Evolutionary conservation across 30 jellyfish, hydroid and myxozoan genomes (phyloP), one percentile per base, ranked within the genome.

Genomic region (Hydractinia echinata): DNA sequence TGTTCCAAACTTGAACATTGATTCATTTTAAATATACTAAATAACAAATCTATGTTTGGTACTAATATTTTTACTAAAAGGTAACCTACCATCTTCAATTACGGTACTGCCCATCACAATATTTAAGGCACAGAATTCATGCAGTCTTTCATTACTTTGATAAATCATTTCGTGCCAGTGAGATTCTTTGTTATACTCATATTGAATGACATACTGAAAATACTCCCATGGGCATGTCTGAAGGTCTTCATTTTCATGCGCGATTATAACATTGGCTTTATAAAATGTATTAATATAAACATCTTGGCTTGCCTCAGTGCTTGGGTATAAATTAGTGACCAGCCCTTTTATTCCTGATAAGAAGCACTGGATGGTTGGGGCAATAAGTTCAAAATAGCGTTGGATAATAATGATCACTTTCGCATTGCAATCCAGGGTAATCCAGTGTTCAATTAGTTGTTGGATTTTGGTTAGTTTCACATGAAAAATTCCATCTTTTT

Each of bases 181-280:
- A 5, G 95, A 83, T 76, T 83, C 96, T 44, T 74, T 68, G 56
- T 64, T 71, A 61, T 5, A 78, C 70, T 89, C 96, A 66, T 67
- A 89, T 64, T 89, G 95, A 51, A 89, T 76, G 13, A 89, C 94
- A 66, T 19, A 67, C 67, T 84, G 79, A 66, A 89, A 82, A 20
- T 84, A 81, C 60, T 73, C 55, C 96, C 96, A 89, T 4, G 96
- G 96, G 71, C 96, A 89, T 56, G 79, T 72, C 83, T 79, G 88
- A 10, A 89, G 66, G 30, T 83, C 96, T 3, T 84, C 67, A 53
- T 81, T 76, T 64, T 83, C 64, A 49, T 73, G 90, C 49, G 96
- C 96, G 10, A 89, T 72, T 49, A 89, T 79, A 54, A 89, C 88
- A 73, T 89, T 89, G 50, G 88, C 86, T 51, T 84, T 81, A 53